Evolutionary conservation across 2,797 vertebrate genomes (phyloP).

Genomic region (Crenichthys baileyi): DNA sequence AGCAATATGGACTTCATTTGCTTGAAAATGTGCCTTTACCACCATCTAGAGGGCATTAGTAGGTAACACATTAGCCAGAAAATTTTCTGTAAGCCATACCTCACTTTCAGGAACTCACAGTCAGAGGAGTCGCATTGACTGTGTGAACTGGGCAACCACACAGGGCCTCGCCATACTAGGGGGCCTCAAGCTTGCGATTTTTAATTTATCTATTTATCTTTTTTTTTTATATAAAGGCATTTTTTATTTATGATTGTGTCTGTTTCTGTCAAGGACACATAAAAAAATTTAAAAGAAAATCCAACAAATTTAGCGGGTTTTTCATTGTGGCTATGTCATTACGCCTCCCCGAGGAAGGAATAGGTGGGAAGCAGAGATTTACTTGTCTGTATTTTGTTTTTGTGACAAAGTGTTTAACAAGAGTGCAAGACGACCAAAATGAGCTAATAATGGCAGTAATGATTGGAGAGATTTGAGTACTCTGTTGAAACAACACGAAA

Average conservation of each 20-base stretch:
- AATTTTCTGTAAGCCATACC: background rate
- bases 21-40: constrained; percentile 18
- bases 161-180: background rate
- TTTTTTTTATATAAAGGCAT: too few species aligned
- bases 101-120: background rate
- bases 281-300: too few species aligned
- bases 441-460: background rate
- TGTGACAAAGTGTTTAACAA: background rate
- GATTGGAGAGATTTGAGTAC: background rate
- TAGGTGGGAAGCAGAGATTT: background rate
- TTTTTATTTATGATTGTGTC: too few species aligned
- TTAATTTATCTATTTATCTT: too few species aligned
- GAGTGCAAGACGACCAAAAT: background rate
- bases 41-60: constrained; percentile 55
- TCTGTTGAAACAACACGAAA: background rate
- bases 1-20: accelerated
- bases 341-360: too few species aligned
- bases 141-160: too few species aligned
- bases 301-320: too few species aligned
- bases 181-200: too few species aligned
- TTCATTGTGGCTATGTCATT: too few species aligned
- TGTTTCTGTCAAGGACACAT: too few species aligned
- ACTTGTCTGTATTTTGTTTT: background rate
- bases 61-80: background rate
- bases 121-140: too few species aligned